phyloP scores from a whole-genome alignment of 2,888 invertebrate genomes.

The Latrodectus elegans region DNA sequence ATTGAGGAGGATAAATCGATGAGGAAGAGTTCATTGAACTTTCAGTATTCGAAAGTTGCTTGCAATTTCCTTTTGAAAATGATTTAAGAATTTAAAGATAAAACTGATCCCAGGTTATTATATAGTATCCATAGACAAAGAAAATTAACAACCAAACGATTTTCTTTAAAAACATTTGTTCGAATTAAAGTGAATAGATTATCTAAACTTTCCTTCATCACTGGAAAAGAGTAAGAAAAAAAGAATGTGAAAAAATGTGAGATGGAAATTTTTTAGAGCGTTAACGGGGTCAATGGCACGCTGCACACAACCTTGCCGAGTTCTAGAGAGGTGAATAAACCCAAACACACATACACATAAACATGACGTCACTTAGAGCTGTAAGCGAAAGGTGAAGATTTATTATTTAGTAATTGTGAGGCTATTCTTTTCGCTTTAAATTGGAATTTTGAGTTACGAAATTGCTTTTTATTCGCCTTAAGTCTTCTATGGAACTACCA shows the following conservation, averaged over 20 bases:
- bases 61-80: neutral
- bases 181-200: neutral
- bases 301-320: constrained; percentile 45
- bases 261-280: constrained; percentile 47
- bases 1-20: too few species aligned
- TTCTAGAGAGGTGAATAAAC: constrained; percentile 56
- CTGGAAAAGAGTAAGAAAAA: constrained; percentile 1
- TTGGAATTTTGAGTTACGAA: too few species aligned
- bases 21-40: too few species aligned
- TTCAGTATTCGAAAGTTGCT: too few species aligned
- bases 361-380: constrained; percentile 21
- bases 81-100: neutral
- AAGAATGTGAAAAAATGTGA: neutral
- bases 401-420: neutral
- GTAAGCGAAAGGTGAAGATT: constrained; percentile 36
- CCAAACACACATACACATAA: constrained; percentile 34
- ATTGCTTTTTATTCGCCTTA: too few species aligned
- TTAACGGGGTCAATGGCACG: constrained; percentile 63
- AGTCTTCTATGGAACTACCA: too few species aligned
- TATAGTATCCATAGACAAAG: too few species aligned
- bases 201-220: neutral
- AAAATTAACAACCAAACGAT: too few species aligned
- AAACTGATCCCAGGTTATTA: neutral
- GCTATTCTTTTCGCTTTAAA: too few species aligned
- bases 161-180: neutral